These are phyloP conservation scores for Panagrolaimus sp. DNA, from an alignment of 1,140 invertebrate species.

Conservation along the genomic window DNA sequence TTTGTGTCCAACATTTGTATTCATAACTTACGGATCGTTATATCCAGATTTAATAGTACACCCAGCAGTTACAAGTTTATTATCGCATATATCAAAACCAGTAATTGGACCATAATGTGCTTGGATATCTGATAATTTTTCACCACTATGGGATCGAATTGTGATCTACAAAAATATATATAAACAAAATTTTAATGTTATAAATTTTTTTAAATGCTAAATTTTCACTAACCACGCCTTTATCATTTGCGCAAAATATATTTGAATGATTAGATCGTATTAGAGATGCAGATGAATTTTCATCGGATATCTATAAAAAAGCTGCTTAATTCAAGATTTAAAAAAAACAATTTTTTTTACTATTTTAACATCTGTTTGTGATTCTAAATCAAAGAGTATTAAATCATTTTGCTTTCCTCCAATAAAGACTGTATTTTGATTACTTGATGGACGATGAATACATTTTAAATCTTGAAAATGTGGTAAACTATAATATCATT, in stretches of 20 bases:
- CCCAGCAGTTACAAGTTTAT: neutral
- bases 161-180: neutral
- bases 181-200: too few species aligned
- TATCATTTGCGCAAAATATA: slow-evolving; percentile 1
- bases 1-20: too few species aligned
- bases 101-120: slow-evolving; percentile 6
- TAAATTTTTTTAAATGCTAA: too few species aligned
- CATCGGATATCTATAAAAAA: slow-evolving; percentile 2
- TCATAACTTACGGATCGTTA: neutral
- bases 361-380: neutral
- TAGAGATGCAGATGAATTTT: neutral
- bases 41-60: neutral
- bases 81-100: neutral
- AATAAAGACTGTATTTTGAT: slow-evolving; percentile 7
- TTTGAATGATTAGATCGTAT: slow-evolving; percentile 1
- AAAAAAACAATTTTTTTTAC: neutral
- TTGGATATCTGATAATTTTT: neutral
- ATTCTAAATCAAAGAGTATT: neutral
- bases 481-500: neutral
- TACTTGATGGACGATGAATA: neutral
- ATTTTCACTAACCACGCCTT: neutral
- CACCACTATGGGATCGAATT: neutral
- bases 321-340: neutral
- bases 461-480: neutral
- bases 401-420: neutral